Evolutionary conservation across 2,797 vertebrate genomes (phyloP), one percentile per base, ranked within the genome.

Genomic region (Falco cherrug): DNA sequence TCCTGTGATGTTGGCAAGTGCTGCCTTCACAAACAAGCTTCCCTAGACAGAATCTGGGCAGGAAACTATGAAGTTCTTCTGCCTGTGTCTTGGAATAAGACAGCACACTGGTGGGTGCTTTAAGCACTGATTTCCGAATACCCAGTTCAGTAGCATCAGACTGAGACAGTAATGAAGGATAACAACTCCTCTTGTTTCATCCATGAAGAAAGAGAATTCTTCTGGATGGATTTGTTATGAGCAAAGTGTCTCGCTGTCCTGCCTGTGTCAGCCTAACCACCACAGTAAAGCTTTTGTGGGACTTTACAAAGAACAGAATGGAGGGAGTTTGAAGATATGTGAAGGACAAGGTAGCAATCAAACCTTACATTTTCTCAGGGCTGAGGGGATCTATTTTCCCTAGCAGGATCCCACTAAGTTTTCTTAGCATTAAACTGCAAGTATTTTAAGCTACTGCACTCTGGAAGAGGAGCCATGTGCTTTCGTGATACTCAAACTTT

Each of bases 351-450:
- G 54, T 63, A 95, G 74, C 35, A 94, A 75, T 33, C 10, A 3
- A 87, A 87, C 65, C 11, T 63, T 71, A 51, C 37, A 89, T 67
- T 93, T 95, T 60, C 78, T 90, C 67, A 29, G 60, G 41, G 21
- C 35, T 39, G 71, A 82, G 60, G 67, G 45, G 22, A 87, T 89
- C 57, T 59, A 43, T 91, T 95, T 90, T 53, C 64, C 51, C 78
- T 87, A 13, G 4, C 57, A 92, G 68, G 31, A 92, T 95, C 93
- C 90, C 69, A 96, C 95, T 96, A 93, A 83, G 50, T 90, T 96
- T 96, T 85, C 87, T 92, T 78, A 84, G 89, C 86, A 48, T 87
- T 93, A 93, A 95, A 89, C 50, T 86, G 82, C 87, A 93, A 94
- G 87, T 93, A 89, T 95, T 91, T 96, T 87, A 92, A 83, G 73